Base-by-base conservation (phyloP, 1,140 invertebrate genomes). In the Neodiprion fabricii region DNA sequence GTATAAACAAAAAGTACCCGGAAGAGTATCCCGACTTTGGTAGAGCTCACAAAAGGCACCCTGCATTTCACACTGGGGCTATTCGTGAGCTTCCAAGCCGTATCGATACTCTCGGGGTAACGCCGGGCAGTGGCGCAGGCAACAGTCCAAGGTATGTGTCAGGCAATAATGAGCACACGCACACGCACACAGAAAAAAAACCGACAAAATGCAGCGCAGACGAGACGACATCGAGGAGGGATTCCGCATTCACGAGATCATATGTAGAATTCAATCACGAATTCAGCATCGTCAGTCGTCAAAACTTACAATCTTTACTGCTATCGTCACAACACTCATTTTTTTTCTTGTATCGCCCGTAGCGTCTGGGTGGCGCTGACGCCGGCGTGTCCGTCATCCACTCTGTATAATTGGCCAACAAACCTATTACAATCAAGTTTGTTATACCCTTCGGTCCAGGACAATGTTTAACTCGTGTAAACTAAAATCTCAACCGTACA, bases 291-390 rank as follows among this genome's bases (percentile, higher is more conserved):
- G 40, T 69, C 40, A 47, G 21, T 21, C 40, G 23, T 14, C 21
- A 47, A 82, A 77, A 87, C 87, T 88, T 89, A 88, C 87, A 82
- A 85, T 87, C 85, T 84, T 82, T 81, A 77, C 82, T 75, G 84
- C 77, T 87, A 80, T 88, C 87, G 80, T 88, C 86, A 85, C 86
- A 88, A 86, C 86, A 87, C 74, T 86, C 85, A 83, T 87, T 88
- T 81, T 87, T 87, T 88, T 87, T 88, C 87, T 83, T 88, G 86
- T 86, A 87, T 79, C 85, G 86, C 82, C 85, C 84, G 74, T 72
- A 84, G 81, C 84, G 85, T 78, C 82, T 86, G 79, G 79, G 83
- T 78, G 82, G 79, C 76, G 80, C 77, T 75, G 84, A 74, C 71
- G 83, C 75, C 78, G 82, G 79, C 78, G 81, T 83, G 74, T 78